Conservation (phyloP, 2,888 invertebrate species). For the Ichneumoninae sp. region DNA sequence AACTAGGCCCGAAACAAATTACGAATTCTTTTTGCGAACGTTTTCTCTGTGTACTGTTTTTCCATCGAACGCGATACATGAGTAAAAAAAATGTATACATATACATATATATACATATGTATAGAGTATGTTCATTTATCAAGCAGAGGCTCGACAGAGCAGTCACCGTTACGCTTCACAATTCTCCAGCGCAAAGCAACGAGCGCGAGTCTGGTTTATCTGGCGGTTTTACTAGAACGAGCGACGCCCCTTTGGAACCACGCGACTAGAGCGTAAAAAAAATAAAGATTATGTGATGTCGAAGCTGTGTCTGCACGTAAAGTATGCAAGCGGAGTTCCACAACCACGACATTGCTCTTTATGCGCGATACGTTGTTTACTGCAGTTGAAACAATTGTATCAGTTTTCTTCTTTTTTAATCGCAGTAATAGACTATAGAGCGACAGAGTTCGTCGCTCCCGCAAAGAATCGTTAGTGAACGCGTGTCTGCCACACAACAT, state of each 20-base stretch:
- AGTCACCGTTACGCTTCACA: slow-evolving; percentile 10
- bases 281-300: slow-evolving; percentile 25
- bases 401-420: slow-evolving; percentile 2
- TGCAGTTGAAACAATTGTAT: background rate
- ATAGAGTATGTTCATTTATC: background rate
- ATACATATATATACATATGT: too few relatives aligned
- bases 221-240: slow-evolving; percentile 19
- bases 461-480: slow-evolving; percentile 53
- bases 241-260: slow-evolving; percentile 23
- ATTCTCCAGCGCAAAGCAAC: slow-evolving; percentile 11
- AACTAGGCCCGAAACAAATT: too few relatives aligned
- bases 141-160: background rate
- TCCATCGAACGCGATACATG: background rate
- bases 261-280: background rate
- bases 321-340: slow-evolving; percentile 4
- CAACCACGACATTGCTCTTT: background rate
- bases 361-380: background rate
- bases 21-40: too few relatives aligned
- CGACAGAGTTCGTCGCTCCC: slow-evolving; percentile 54
- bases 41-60: too few relatives aligned
- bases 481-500: slow-evolving; percentile 29
- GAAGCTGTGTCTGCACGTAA: slow-evolving; percentile 4
- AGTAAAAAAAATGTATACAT: too few relatives aligned
- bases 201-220: slow-evolving; percentile 30
- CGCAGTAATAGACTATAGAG: background rate